Evolutionary conservation across 2,797 vertebrate genomes (phyloP).

Genomic region (Neosilurus hyrtlii): DNA sequence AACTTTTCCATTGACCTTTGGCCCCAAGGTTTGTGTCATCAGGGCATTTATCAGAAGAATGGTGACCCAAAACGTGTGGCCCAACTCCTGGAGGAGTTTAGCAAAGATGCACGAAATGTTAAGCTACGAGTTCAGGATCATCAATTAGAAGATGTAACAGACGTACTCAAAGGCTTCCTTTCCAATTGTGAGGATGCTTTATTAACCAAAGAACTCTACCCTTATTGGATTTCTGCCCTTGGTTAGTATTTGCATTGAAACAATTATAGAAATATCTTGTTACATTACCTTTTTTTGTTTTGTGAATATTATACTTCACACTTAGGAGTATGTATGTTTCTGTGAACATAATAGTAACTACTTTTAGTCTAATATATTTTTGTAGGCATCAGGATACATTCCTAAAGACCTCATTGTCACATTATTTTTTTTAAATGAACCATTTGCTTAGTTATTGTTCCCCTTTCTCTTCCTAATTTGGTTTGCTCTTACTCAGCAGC

Average conservation of each 20-base stretch:
- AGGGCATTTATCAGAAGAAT: conserved; percentile 83
- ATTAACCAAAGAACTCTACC: conserved; percentile 92
- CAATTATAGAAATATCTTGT: background rate
- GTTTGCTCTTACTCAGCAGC: background rate
- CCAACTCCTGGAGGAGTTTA: conserved; percentile 84
- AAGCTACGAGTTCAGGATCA: conserved; percentile 87
- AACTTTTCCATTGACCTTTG: conserved; percentile 12
- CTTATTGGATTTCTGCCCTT: conserved; percentile 91
- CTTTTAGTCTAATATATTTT: background rate
- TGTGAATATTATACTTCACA: background rate
- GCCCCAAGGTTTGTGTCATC: conserved; percentile 85
- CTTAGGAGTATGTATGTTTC: background rate
- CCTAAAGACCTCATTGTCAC: no score
- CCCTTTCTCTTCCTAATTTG: background rate
- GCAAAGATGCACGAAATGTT: conserved; percentile 86
- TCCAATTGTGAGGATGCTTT: conserved; percentile 87
- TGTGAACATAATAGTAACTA: background rate
- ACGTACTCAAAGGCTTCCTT: conserved; percentile 87
- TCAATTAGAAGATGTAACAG: conserved; percentile 86
- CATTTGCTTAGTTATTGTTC: background rate
- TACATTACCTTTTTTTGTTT: background rate
- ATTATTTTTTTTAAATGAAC: background rate
- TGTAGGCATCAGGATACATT: background rate
- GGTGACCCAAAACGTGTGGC: conserved; percentile 75
- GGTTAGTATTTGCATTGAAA: conserved; percentile 67